Evolutionary conservation across 2,888 invertebrate genomes (phyloP), one percentile per base, ranked within the genome.

Genomic region (Hyposoter didymator): DNA sequence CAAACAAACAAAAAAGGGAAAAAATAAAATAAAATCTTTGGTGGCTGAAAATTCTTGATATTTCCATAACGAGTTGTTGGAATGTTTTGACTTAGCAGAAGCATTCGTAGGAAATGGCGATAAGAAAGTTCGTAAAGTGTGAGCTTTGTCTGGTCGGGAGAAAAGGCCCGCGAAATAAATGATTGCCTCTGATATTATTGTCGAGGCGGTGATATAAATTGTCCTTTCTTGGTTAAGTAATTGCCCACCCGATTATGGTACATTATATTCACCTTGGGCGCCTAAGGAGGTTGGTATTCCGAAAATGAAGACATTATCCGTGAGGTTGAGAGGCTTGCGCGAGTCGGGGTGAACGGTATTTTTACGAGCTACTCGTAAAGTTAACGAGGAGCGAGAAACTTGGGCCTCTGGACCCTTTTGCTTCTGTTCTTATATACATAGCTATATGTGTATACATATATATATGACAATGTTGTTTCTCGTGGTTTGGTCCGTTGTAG

Each of bases 331-430:
- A 84, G 69, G 87, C 86, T 86, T 79, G 87, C 78, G 78, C 78
- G 78, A 67, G 78, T 28, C 52, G 85, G 88, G 87, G 89, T 89
- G 91, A 92, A 93, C 92, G 92, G 92, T 93, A 94, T 93, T 94
- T 94, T 94, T 94, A 94, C 93, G 93, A 94, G 93, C 90, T 39
- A 90, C 92, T 93, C 94, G 93, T 93, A 94, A 94, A 94, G 90
- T 94, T 94, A 94, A 94, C 94, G 93, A 94, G 92, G 91, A 90
- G 90, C 89, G 90, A 90, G 91, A 89, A 83, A 66, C 67, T 83
- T 80, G 75, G 59, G 85, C 83, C 84, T 59, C 59, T 69, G 79
- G 84, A 64, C 75, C 82, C 82, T 74, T 73, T 75, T 80, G 84
- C 62, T 79, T 67, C 83, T 67, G 78, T 74, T 62, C 49, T 66